phyloP scores from a whole-genome alignment of 2,888 invertebrate species.

The Chrysina gloriosa region DNA sequence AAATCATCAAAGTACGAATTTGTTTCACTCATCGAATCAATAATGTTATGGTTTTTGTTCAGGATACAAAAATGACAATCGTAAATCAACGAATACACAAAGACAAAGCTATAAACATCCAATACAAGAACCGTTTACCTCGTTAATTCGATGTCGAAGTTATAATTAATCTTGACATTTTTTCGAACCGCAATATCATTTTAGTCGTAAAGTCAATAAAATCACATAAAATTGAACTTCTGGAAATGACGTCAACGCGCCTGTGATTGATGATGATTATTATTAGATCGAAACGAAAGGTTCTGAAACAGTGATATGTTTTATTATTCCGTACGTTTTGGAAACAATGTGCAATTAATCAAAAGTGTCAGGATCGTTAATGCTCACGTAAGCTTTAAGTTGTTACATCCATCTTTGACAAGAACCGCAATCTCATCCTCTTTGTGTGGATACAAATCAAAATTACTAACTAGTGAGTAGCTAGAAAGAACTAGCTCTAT shows the following conservation, averaged over 20 bases:
- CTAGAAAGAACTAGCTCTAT: too few relatives aligned
- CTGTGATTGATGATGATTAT: constrained; percentile 16
- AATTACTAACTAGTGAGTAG: too few relatives aligned
- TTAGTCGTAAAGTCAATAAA: constrained; percentile 7
- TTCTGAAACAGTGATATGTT: neutral
- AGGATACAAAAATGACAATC: too few relatives aligned
- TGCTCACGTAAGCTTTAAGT: too few relatives aligned
- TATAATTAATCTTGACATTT: constrained; percentile 3
- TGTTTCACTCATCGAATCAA: too few relatives aligned
- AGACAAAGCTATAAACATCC: neutral
- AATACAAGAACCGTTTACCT: neutral
- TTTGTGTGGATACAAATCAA: too few relatives aligned
- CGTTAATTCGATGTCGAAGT: neutral
- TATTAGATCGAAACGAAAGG: neutral
- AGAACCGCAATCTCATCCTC: too few relatives aligned
- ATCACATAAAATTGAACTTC: neutral
- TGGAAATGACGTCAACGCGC: neutral
- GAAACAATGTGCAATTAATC: constrained; percentile 20
- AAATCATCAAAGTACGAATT: too few relatives aligned
- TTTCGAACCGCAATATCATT: neutral
- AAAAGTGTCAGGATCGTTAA: constrained; percentile 10
- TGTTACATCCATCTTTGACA: too few relatives aligned
- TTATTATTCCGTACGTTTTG: constrained; percentile 17
- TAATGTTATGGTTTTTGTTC: too few relatives aligned
- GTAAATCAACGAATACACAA: too few relatives aligned